Conservation (phyloP, 2,797 vertebrate genomes). For the Muscicapa striata region DNA sequence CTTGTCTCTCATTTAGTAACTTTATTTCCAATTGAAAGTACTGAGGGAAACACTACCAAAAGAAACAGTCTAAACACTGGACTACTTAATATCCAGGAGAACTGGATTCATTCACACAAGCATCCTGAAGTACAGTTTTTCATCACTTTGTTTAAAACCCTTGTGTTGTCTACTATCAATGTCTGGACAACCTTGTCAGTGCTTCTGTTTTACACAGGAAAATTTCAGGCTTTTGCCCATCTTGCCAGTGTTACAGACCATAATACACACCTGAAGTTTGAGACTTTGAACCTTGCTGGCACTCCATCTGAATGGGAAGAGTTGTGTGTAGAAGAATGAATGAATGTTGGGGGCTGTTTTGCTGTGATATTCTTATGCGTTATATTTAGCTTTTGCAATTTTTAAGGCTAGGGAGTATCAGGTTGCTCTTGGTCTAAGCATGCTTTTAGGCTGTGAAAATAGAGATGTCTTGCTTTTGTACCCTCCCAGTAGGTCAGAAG, state of each 20-base stretch:
- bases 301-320: neutral
- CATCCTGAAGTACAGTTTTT: neutral
- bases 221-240: neutral
- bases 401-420: neutral
- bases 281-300: neutral
- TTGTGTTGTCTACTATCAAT: neutral
- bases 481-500: neutral
- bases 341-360: neutral
- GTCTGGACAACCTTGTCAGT: neutral
- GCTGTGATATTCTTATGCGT: neutral
- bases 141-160: neutral
- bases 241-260: neutral
- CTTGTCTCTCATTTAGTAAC: neutral
- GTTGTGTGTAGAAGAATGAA: neutral
- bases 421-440: neutral
- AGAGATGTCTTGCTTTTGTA: neutral
- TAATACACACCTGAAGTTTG: neutral
- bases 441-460: neutral
- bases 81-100: neutral
- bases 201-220: neutral
- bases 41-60: neutral
- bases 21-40: neutral
- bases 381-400: neutral
- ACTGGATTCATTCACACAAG: neutral
- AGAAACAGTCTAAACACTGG: neutral